A percentile compares a stretch with the other conserved stretches of the same genome.
These are phyloP conservation scores for Ethmia dodecea DNA, from an alignment of 2,888 invertebrate species.

Conservation along the genomic window DNA sequence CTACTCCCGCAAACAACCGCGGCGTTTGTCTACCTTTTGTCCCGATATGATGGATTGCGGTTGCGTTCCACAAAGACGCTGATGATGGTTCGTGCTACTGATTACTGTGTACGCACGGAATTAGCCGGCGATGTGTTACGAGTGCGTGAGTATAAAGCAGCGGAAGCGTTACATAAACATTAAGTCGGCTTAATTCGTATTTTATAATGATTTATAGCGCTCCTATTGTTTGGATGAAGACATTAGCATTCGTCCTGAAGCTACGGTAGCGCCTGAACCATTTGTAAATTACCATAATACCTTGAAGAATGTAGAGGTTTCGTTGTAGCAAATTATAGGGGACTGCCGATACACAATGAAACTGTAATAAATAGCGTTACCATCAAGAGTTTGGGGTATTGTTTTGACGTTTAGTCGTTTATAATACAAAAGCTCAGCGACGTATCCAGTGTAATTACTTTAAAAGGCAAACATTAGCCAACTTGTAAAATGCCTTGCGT, in stretches of 20 bases:
- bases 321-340: no score
- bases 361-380: no score
- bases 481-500: background rate
- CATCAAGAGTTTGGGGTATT: background rate
- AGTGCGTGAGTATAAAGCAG: constrained; percentile 25
- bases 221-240: constrained; percentile 37
- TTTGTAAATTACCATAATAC: no score
- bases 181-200: constrained; percentile 44
- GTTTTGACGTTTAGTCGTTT: background rate
- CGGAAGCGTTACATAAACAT: constrained; percentile 53
- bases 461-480: no score
- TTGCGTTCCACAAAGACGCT: constrained; percentile 58
- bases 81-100: constrained; percentile 63
- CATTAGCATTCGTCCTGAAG: constrained; percentile 21
- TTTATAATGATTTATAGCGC: constrained; percentile 59
- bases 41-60: constrained; percentile 73
- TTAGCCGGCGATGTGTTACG: constrained; percentile 38
- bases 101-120: constrained; percentile 62
- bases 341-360: no score
- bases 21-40: constrained; percentile 68
- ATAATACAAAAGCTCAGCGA: no score
- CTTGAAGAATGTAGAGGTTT: no score
- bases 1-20: constrained; percentile 63
- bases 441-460: no score
- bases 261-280: no score